phyloP scores from a whole-genome alignment of 2,888 invertebrate genomes.

The Cinara cedri region DNA sequence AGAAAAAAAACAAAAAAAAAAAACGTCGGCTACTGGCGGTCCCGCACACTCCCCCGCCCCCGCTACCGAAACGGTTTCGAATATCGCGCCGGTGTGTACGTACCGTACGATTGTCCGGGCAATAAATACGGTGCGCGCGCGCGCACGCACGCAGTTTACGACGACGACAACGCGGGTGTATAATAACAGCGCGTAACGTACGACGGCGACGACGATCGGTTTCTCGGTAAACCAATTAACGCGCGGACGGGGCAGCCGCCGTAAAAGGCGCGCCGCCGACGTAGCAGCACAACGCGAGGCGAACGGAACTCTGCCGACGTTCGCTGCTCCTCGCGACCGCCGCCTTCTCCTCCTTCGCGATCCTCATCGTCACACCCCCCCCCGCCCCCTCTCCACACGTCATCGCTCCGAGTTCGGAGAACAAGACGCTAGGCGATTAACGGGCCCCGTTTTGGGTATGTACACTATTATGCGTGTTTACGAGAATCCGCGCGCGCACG shows the following conservation, averaged over 20 bases:
- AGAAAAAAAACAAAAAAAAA: neutral
- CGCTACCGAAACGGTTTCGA: no score
- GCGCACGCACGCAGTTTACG: neutral
- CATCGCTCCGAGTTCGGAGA: constrained; percentile 2
- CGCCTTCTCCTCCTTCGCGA: no score
- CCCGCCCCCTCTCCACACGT: no score
- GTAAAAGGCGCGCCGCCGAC: constrained; percentile 36
- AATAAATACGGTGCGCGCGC: no score
- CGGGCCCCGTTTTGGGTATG: constrained; percentile 30
- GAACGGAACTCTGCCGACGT: neutral
- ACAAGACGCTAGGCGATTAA: neutral
- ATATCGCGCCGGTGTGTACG: no score
- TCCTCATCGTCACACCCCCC: no score
- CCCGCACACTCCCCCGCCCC: no score
- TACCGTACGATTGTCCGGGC: no score
- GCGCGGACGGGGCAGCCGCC: constrained; percentile 11
- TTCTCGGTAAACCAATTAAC: constrained; percentile 50
- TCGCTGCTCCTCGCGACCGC: neutral
- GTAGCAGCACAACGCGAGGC: constrained; percentile 19
- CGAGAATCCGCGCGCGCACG: neutral
- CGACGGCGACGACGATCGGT: neutral
- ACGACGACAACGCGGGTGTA: neutral
- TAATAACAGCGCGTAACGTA: neutral
- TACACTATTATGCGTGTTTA: neutral
- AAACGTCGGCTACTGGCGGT: no score